Evolutionary conservation across 2,888 invertebrate genomes (phyloP), one percentile per base, ranked within the genome.

Genomic region (Trissonchulus sp.): DNA sequence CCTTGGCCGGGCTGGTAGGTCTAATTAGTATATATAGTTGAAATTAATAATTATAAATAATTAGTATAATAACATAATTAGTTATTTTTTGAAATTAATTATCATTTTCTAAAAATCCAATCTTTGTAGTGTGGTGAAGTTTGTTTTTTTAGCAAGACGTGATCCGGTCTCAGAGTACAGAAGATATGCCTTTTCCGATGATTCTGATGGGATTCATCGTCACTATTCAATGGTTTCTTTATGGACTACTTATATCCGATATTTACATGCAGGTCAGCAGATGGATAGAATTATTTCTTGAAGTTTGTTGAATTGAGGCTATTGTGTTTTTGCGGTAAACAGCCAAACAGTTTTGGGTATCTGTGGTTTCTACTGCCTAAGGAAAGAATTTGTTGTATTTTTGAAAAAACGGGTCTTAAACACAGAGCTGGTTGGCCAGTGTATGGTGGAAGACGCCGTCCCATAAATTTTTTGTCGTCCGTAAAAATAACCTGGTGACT

Each of bases 141-240:
- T 62, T 35, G 63, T 63, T 23, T n/a, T 83, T 85, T 36, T 87
- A 93, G 93, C 88, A 88, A 79, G 88, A 91, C 76, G 91, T 96
- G 74, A 89, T 96, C 38, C 88, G 87, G 82, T 91, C 91, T 28
- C 90, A 92, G 86, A 93, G 91, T 84, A 92, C 94, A 0, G 92
- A 91, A 77, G 90, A 90, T 60, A 88, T 97, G 85, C 94, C 95
- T 2, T 92, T 95, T 84, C 92, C 93, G 8, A 88, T 96, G 76
- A 93, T 94, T 81, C 86, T 92, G 48, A 90, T 92, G 79, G 93
- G 92, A 78, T 89, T 92, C 37, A 82, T 93, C 2, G 93, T 94
- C 23, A 89, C 91, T 34, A 88, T 89, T 78, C 88, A 90, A 83
- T 94, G 93, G 94, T 87, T 91, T 73, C 82, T 91, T 0, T 94